phyloP scores from a whole-genome alignment of 2,113 vertebrate genomes.

The Charadrius vociferus region DNA sequence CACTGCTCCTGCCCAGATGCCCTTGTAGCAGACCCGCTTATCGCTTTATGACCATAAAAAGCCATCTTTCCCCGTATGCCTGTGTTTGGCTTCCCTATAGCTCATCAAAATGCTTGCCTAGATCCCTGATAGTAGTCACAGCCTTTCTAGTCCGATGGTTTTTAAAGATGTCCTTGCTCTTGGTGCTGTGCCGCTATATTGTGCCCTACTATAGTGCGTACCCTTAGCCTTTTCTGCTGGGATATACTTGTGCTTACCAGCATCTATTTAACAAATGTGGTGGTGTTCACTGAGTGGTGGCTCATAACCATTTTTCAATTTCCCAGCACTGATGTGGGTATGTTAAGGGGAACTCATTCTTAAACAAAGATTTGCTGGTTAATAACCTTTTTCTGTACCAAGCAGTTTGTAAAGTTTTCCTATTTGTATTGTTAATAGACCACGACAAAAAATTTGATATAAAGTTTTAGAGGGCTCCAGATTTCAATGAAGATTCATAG shows the following conservation, averaged over 20 bases:
- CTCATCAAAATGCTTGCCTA: not conserved
- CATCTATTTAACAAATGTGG: not conserved
- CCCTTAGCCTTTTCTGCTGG: rapidly evolving
- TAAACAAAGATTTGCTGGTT: not conserved
- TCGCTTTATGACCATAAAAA: not conserved
- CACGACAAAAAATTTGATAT: not conserved
- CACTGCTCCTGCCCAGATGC: not conserved
- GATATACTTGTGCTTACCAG: not conserved
- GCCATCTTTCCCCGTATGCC: not conserved
- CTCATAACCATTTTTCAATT: not conserved
- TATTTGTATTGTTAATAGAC: not conserved
- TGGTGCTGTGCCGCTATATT: not conserved
- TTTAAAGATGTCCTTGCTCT: not conserved
- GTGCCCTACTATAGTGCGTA: not conserved
- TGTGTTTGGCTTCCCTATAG: not conserved
- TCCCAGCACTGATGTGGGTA: not conserved
- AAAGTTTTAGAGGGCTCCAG: not conserved
- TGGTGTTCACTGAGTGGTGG: not conserved
- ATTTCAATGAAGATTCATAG: not conserved
- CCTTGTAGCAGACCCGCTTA: not conserved
- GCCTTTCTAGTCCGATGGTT: not conserved
- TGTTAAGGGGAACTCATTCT: not conserved
- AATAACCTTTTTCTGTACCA: not conserved
- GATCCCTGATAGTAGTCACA: not conserved
- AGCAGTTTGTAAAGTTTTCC: not conserved